These are phyloP conservation scores for Scortum barcoo DNA, from an alignment of 2,113 vertebrate genomes.

Conservation along the genomic window DNA sequence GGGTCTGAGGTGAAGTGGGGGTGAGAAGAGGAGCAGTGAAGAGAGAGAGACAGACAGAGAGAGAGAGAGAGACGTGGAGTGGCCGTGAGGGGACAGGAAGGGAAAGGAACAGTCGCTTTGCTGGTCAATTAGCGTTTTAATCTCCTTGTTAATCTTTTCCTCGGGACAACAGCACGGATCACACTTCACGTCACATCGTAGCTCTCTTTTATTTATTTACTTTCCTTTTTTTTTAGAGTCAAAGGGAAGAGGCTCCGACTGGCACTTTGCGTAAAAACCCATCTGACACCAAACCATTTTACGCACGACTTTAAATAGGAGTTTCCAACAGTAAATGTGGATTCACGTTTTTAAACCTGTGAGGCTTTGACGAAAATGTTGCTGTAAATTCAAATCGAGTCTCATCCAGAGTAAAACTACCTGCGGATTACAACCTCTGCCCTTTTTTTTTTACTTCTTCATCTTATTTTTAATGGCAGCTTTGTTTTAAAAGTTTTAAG, in stretches of 20 bases:
- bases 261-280: constrained; percentile 55
- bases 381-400: background rate
- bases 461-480: background rate
- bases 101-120: constrained; percentile 45
- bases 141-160: constrained; percentile 44
- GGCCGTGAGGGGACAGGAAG: constrained; percentile 48
- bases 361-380: background rate
- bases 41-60: constrained; percentile 35
- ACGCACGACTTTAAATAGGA: constrained; percentile 45
- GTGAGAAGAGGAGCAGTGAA: constrained; percentile 68
- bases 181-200: background rate
- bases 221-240: background rate
- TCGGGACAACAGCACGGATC: background rate
- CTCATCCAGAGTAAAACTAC: background rate
- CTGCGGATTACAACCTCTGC: background rate
- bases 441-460: background rate
- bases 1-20: constrained; percentile 67
- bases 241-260: background rate
- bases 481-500: constrained; percentile 7
- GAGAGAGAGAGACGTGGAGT: constrained; percentile 57
- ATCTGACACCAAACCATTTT: constrained; percentile 47
- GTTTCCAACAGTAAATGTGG: constrained; percentile 8
- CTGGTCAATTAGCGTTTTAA: constrained; percentile 50
- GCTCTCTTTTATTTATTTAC: background rate
- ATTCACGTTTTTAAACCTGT: background rate